Evolutionary conservation across 2,888 invertebrate species (phyloP).

Genomic region (Mesochorus sp.): DNA sequence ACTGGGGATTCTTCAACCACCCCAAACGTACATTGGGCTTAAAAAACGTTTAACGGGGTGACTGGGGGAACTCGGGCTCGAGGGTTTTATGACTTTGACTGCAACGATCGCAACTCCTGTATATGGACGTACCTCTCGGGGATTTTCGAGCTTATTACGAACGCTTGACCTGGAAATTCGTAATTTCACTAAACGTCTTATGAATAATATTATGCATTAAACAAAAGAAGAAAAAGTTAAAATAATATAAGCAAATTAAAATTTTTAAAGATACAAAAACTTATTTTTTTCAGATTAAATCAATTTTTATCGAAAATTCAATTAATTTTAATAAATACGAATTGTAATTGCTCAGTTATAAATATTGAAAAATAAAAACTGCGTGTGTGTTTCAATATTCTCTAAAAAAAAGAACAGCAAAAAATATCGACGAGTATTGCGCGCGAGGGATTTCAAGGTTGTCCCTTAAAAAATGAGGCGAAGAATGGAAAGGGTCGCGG

Average conservation of each 20-base stretch:
- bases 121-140: conserved; percentile 28
- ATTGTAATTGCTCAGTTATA: not conserved
- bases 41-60: conserved; percentile 79
- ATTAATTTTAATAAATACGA: too few species aligned
- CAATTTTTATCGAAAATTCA: not conserved
- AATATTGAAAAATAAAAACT: not conserved
- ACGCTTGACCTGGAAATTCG: conserved; percentile 45
- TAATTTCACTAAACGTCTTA: conserved; percentile 34
- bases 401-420: conserved; percentile 1
- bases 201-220: too few species aligned
- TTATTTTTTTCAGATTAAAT: not conserved
- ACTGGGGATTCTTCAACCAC: conserved; percentile 80
- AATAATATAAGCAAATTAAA: not conserved
- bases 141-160: conserved; percentile 39
- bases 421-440: conserved; percentile 21
- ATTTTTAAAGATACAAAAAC: too few species aligned
- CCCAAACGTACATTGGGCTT: conserved; percentile 62
- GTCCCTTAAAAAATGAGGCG: conserved; percentile 61
- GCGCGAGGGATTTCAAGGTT: conserved; percentile 50
- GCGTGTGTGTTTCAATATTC: conserved; percentile 18
- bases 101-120: conserved; percentile 37
- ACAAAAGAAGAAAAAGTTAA: too few species aligned
- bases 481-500: conserved; percentile 68
- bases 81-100: conserved; percentile 59
- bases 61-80: conserved; percentile 60